phyloP scores from a whole-genome alignment of 2,113 vertebrate species.

The Macquaria australasica region DNA sequence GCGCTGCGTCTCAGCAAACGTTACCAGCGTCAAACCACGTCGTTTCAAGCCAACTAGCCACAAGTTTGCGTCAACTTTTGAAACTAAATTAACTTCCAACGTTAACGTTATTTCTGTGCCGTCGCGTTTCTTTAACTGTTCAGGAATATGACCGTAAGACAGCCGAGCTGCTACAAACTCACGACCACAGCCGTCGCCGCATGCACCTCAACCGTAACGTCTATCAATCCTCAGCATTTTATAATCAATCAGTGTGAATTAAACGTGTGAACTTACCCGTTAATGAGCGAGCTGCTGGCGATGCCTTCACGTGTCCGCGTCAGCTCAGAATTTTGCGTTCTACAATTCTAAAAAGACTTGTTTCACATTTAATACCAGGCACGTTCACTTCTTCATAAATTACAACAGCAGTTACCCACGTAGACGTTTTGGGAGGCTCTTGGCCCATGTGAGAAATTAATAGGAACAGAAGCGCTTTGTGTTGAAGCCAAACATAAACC shows the following conservation, averaged over 20 bases:
- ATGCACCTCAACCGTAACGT: too few species aligned
- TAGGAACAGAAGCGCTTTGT: too few species aligned
- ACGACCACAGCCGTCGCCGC: neutral
- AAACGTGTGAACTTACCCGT: neutral
- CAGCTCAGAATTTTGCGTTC: neutral
- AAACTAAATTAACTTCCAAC: neutral
- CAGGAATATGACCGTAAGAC: neutral
- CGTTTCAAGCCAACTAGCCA: neutral
- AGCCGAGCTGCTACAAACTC: neutral
- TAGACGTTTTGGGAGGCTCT: neutral
- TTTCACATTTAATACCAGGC: neutral
- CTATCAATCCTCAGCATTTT: rapidly evolving
- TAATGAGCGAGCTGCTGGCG: neutral
- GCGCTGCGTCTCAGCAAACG: neutral
- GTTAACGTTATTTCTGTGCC: too few species aligned
- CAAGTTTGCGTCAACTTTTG: neutral
- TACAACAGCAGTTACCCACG: neutral
- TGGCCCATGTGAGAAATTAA: too few species aligned
- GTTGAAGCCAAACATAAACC: neutral
- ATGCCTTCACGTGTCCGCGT: constrained; percentile 21
- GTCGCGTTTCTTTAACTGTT: neutral
- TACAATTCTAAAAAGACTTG: rapidly evolving
- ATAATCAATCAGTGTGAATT: neutral
- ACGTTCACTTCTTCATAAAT: neutral
- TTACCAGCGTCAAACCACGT: neutral